Conservation (phyloP, 2,797 vertebrate species). For the Pipistrellus kuhlii region DNA sequence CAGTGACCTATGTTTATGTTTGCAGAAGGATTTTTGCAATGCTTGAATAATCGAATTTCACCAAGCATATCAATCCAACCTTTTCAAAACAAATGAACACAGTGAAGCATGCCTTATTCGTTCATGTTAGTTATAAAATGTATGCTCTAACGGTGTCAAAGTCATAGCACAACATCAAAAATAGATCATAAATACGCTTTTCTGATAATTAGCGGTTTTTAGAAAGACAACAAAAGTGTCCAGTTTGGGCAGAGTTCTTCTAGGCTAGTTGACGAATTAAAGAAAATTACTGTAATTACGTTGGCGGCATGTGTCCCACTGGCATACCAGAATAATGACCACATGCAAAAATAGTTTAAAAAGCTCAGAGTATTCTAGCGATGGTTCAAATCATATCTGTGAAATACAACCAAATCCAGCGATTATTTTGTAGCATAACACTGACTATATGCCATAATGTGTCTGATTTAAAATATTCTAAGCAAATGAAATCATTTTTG, state of each 20-base stretch:
- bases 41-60: neutral
- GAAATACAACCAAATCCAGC: neutral
- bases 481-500: constrained; percentile 59
- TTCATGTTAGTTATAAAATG: neutral
- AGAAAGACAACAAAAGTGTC: constrained; percentile 39
- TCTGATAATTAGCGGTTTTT: constrained; percentile 54
- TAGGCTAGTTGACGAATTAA: constrained; percentile 58
- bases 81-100: neutral
- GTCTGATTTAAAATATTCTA: constrained; percentile 79
- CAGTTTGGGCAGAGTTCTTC: constrained; percentile 38
- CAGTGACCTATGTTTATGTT: neutral
- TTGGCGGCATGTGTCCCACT: constrained; percentile 35
- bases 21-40: constrained; percentile 4
- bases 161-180: neutral
- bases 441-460: constrained; percentile 77
- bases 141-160: neutral
- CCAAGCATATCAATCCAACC: neutral
- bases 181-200: constrained; percentile 13
- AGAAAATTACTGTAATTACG: constrained; percentile 60
- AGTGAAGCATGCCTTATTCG: neutral
- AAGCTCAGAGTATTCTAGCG: neutral
- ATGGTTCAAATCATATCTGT: neutral
- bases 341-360: constrained; percentile 59
- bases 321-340: neutral
- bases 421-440: neutral